Conservation (phyloP, 2,113 vertebrate genomes). For the Odocoileus hemionus region DNA sequence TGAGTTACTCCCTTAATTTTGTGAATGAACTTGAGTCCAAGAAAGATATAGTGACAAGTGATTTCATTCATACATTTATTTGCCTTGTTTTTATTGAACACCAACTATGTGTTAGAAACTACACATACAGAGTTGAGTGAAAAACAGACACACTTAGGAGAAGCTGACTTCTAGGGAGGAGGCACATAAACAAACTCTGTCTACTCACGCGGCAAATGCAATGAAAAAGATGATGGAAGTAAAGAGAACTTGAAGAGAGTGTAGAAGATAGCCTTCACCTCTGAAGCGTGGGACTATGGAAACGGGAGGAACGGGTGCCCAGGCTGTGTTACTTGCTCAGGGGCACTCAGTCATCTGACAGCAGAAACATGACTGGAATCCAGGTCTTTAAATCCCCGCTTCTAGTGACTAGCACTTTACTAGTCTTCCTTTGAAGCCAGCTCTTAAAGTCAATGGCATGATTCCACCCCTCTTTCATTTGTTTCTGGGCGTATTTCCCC, state of each 20-base stretch:
- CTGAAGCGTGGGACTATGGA: fast-evolving
- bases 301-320: not conserved
- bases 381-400: not conserved
- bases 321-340: not conserved
- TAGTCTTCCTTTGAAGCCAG: not conserved
- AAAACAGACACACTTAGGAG: not conserved
- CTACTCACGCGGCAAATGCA: not conserved
- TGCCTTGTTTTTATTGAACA: not conserved
- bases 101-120: not conserved
- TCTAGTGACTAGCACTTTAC: not conserved
- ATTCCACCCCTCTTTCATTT: not conserved
- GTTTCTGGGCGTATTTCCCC: not conserved
- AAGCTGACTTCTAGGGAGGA: not conserved
- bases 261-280: not conserved
- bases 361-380: not conserved
- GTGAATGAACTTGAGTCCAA: not conserved
- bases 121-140: not conserved
- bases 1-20: not conserved
- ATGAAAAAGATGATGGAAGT: not conserved
- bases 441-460: not conserved
- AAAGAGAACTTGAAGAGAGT: not conserved
- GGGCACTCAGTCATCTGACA: not conserved
- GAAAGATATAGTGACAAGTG: not conserved
- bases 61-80: not conserved
- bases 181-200: not conserved